A percentile compares a stretch with the other conserved stretches of the same genome.
Evolutionary conservation across 37 sponge, comb jelly and placozoan species (phyloP).

Genomic region (Mnemiopsis leidyi): DNA sequence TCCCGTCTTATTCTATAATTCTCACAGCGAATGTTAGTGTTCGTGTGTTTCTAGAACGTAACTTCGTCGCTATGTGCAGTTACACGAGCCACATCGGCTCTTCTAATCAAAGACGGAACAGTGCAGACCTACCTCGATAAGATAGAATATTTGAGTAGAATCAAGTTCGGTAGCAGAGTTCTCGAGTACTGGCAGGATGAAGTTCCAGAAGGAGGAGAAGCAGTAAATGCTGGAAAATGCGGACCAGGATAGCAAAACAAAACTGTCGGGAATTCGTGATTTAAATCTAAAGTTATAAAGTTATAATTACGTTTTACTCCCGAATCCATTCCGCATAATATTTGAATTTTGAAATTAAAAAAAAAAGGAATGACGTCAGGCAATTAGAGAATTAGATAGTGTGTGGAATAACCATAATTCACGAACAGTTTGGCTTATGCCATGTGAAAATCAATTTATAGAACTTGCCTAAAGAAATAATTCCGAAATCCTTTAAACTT

Average conservation of each 20-base stretch:
- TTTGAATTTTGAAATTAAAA: too few species aligned
- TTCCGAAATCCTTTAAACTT: conserved; percentile 37
- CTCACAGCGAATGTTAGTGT: background rate
- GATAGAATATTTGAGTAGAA: background rate
- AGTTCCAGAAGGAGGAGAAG: conserved; percentile 8
- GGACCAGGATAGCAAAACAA: background rate
- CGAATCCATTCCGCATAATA: too few species aligned
- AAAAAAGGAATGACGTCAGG: too few species aligned
- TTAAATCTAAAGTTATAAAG: too few species aligned
- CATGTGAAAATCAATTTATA: too few species aligned
- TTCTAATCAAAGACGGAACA: background rate
- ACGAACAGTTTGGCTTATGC: too few species aligned
- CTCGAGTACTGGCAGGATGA: background rate
- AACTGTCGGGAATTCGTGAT: background rate
- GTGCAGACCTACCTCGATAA: background rate
- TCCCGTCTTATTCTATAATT: too few species aligned
- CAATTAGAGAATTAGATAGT: too few species aligned
- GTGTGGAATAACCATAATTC: too few species aligned
- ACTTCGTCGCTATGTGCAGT: too few species aligned
- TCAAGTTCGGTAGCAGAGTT: background rate
- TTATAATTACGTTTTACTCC: too few species aligned
- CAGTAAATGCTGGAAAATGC: background rate
- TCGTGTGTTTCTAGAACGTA: background rate
- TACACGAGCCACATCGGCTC: too few species aligned
- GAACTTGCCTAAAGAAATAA: conserved; percentile 25